Evolutionary conservation across 2,888 invertebrate genomes (phyloP), one percentile per base, ranked within the genome.

Genomic region (Eumacrocentrus americanus): DNA sequence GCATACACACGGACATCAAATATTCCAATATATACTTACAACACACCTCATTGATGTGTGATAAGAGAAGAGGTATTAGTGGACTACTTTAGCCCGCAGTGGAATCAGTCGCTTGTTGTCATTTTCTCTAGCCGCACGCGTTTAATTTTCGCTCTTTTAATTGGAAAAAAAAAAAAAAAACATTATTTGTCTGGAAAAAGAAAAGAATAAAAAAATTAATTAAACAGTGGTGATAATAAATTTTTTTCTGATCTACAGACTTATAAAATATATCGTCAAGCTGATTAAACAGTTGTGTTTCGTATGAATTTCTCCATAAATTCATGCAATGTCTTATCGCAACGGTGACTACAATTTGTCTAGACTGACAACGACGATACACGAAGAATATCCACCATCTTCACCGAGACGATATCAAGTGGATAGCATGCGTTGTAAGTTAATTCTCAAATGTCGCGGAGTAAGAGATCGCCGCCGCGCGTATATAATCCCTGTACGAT

Each of bases 91-190:
- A 16, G 42, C 20, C 20, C 18, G 20, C 70, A 67, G 67, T 67
- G 67, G 74, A 73, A 71, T 74, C 74, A 74, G 74, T 74, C 66
- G 69, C 68, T 66, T 68, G 73, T 69, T 68, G 69, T 65, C 68
- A n/a, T n/a, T n/a, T n/a, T n/a, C n/a, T n/a, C n/a, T n/a, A n/a
- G n/a, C n/a, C n/a, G n/a, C n/a, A 54, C 65, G 71, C 66, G 69
- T 60, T 53, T 51, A 12, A 14, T 25, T 35, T 50, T 48, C 44
- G 35, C 12, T 46, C 40, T 20, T 2, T 16, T 40, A 40, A 16
- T 7, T 18, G 2, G 18, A 5, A 40, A 40, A 2, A 40, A 18
- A 11, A 42, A 42, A 18, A 20, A 42, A n/a, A 42, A 11, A 42
- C 11, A 46, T n/a, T 20, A 16, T 20, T 37, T 35, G 1, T 3